These are phyloP conservation scores for Orthonychiurus folsomi DNA, from an alignment of 2,888 invertebrate genomes.

Conservation along the genomic window DNA sequence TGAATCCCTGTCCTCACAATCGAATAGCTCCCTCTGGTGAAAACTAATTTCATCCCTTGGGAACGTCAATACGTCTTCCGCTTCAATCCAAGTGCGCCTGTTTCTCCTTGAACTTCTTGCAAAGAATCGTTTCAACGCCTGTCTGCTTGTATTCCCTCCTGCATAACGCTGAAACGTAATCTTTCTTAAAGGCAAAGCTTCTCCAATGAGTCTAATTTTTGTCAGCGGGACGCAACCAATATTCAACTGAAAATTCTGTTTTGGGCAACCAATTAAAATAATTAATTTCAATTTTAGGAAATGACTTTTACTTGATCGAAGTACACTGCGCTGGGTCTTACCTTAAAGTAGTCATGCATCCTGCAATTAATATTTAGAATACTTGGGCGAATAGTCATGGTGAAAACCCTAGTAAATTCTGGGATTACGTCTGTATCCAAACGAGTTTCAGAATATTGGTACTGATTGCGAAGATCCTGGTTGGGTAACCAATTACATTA, in stretches of 20 bases:
- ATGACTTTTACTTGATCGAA: conserved; percentile 5
- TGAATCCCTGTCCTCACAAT: conserved; percentile 1
- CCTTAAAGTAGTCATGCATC: conserved; percentile 28
- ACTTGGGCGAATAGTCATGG: conserved; percentile 34
- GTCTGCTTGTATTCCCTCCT: not conserved
- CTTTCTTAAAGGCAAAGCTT: conserved; percentile 22
- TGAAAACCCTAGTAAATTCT: conserved; percentile 29
- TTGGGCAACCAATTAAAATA: not conserved
- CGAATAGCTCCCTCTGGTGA: conserved; percentile 13
- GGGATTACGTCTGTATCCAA: conserved; percentile 17
- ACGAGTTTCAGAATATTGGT: conserved; percentile 11
- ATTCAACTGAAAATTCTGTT: conserved; percentile 28
- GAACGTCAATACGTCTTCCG: conserved; percentile 7
- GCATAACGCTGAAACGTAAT: not conserved
- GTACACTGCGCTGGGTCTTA: too few species aligned
- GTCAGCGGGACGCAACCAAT: conserved; percentile 35
- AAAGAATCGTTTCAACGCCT: too few species aligned
- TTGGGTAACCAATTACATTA: not conserved
- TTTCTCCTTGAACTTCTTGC: too few species aligned
- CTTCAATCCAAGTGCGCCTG: too few species aligned
- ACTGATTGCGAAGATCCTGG: conserved; percentile 8
- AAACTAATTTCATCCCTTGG: conserved; percentile 13
- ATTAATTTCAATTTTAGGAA: not conserved
- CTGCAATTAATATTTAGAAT: conserved; percentile 31
- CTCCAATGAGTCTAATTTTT: conserved; percentile 24